These are phyloP conservation scores for Thunnus albacares DNA, from an alignment of 2,797 vertebrate genomes.

Conservation along the genomic window DNA sequence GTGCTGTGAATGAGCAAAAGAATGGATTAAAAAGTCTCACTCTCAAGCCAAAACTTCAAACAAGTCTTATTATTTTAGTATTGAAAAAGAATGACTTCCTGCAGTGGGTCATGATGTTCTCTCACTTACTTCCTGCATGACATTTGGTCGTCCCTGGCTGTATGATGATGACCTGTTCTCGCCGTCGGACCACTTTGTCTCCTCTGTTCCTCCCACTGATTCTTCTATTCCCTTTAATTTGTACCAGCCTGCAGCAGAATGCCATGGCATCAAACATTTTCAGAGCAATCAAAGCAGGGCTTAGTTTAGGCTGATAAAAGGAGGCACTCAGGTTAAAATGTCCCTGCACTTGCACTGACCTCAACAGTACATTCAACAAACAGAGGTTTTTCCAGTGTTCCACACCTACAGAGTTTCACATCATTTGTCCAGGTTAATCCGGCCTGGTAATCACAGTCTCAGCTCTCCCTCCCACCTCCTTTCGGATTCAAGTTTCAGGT, in stretches of 20 bases:
- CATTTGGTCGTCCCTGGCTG: not conserved
- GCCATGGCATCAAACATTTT: not conserved
- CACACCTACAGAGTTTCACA: not conserved
- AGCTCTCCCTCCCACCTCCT: not conserved
- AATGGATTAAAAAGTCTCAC: too few relatives aligned
- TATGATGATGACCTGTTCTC: slow-evolving; percentile 15
- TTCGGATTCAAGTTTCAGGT: not conserved
- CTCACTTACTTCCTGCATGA: not conserved
- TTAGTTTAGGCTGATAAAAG: not conserved
- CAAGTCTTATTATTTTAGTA: not conserved
- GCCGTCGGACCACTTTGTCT: slow-evolving; percentile 4
- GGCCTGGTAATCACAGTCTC: slow-evolving; percentile 6
- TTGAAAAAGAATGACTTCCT: not conserved
- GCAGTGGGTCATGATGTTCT: not conserved
- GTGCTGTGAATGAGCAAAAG: too few relatives aligned
- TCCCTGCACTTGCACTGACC: not conserved
- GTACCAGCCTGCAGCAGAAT: not conserved
- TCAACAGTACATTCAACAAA: too few relatives aligned
- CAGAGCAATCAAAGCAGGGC: slow-evolving; percentile 5
- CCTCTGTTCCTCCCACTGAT: not conserved
- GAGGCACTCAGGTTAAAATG: slow-evolving; percentile 18
- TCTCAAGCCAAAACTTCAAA: not conserved
- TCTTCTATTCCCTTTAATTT: not conserved
- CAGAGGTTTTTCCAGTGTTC: slow-evolving; percentile 2
- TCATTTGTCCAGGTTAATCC: slow-evolving; percentile 18